Conservation (phyloP, 2,888 invertebrate species). For the Lycophotia porphyrea region DNA sequence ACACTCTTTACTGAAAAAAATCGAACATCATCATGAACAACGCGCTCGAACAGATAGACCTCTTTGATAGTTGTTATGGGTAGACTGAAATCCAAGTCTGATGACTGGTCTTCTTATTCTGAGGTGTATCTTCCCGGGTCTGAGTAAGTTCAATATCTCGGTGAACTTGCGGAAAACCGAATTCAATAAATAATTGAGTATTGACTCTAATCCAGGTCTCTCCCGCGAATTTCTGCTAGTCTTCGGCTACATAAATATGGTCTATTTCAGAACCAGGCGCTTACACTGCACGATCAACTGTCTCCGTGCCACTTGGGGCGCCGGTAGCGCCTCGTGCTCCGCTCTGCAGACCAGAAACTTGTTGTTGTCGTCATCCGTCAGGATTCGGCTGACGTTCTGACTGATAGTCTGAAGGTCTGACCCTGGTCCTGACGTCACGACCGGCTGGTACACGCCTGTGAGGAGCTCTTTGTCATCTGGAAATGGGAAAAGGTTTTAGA, state of each 20-base stretch:
- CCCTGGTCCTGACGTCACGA: slow-evolving; percentile 86
- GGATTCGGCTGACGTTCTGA: slow-evolving; percentile 91
- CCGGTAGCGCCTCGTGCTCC: slow-evolving; percentile 91
- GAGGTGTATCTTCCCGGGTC: neutral
- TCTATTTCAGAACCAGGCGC: slow-evolving; percentile 59
- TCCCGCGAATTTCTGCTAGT: neutral
- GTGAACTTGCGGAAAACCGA: neutral
- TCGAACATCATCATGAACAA: neutral
- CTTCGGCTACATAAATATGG: neutral
- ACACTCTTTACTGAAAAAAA: neutral
- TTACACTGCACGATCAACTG: slow-evolving; percentile 83
- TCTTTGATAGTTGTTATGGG: neutral
- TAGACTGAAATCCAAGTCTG: neutral
- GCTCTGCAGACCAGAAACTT: slow-evolving; percentile 92
- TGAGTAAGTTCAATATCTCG: neutral
- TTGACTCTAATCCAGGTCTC: neutral
- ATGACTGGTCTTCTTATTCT: neutral
- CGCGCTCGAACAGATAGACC: neutral
- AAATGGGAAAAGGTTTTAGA: neutral
- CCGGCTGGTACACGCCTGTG: slow-evolving; percentile 90
- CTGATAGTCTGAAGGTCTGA: slow-evolving; percentile 91
- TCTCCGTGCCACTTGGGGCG: slow-evolving; percentile 74
- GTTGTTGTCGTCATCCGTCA: slow-evolving; percentile 92
- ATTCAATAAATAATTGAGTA: neutral
- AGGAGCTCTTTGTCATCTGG: slow-evolving; percentile 91